A percentile compares a stretch with the other conserved stretches of the same genome.
Conservation (phyloP, 2,113 vertebrate species). For the Corythoichthys haematopterus region DNA sequence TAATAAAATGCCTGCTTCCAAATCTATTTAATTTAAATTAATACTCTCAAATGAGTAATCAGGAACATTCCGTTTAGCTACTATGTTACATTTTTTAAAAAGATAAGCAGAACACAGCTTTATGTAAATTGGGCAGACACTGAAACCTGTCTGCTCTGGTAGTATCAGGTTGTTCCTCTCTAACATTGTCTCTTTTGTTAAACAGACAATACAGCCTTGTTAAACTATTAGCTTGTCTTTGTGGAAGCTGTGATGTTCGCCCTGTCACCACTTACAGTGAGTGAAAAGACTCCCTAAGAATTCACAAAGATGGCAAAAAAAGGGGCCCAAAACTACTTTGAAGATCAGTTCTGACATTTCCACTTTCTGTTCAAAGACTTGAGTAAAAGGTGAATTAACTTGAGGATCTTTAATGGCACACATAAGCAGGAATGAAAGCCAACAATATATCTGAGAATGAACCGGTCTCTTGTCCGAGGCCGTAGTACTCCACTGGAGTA, state of each 20-base stretch:
- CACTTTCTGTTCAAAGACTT: not conserved
- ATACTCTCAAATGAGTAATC: not conserved
- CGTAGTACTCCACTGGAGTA: conserved; percentile 51
- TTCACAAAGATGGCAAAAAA: conserved; percentile 17
- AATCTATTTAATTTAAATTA: not conserved
- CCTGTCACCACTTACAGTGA: conserved; percentile 20
- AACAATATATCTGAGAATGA: conserved; percentile 4
- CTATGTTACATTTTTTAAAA: not conserved
- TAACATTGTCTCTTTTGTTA: conserved; percentile 50
- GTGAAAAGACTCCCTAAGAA: conserved; percentile 7
- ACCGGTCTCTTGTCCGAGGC: conserved; percentile 16
- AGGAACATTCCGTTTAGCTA: not conserved
- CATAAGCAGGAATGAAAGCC: not conserved
- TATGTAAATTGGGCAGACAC: not conserved
- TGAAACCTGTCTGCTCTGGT: conserved; percentile 12
- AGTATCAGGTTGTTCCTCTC: not conserved
- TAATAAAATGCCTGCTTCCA: not conserved
- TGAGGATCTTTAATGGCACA: not conserved
- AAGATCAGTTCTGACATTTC: conserved; percentile 7
- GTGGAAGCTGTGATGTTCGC: conserved; percentile 56
- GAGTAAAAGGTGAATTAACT: conserved; percentile 19
- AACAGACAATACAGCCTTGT: conserved; percentile 58
- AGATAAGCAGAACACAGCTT: not conserved
- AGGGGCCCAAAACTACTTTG: not conserved
- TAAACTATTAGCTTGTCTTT: conserved; percentile 60